phyloP scores from a whole-genome alignment of 2,113 vertebrate genomes.

The Myrmophylax atrothorax region DNA sequence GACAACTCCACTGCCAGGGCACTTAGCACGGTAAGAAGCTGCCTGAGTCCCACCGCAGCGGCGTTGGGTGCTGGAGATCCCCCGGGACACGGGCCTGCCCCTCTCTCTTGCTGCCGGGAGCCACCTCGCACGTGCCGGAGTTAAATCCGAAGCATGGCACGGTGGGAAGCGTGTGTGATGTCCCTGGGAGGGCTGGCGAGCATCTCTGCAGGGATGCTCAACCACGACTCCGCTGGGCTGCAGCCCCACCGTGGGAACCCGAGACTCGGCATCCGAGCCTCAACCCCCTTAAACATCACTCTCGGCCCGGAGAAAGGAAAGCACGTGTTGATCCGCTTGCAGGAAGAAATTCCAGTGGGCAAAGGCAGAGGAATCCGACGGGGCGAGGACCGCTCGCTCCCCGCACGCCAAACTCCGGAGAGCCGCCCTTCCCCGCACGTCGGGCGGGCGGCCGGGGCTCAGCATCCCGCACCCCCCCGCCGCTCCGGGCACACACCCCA shows the following conservation, averaged over 20 bases:
- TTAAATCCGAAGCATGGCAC: background rate
- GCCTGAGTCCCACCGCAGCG: background rate
- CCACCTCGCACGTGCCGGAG: accelerated
- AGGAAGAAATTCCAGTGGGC: background rate
- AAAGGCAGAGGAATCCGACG: background rate
- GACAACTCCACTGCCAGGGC: background rate
- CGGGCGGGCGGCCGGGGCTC: background rate
- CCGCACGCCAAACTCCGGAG: background rate
- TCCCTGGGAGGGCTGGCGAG: accelerated
- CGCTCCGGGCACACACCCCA: background rate
- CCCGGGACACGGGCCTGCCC: accelerated
- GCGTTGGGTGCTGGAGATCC: accelerated
- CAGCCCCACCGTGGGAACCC: background rate
- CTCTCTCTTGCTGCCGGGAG: background rate
- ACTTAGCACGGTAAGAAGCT: background rate
- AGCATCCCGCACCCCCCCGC: background rate
- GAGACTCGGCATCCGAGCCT: background rate
- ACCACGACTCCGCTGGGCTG: background rate
- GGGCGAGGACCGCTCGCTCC: background rate
- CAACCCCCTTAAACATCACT: background rate
- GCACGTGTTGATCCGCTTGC: constrained; percentile 14
- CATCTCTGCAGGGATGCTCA: background rate
- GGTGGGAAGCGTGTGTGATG: accelerated
- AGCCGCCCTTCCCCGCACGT: background rate
- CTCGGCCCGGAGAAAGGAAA: background rate